Conservation (phyloP, 2,113 vertebrate species). For the Phaethon lepturus region DNA sequence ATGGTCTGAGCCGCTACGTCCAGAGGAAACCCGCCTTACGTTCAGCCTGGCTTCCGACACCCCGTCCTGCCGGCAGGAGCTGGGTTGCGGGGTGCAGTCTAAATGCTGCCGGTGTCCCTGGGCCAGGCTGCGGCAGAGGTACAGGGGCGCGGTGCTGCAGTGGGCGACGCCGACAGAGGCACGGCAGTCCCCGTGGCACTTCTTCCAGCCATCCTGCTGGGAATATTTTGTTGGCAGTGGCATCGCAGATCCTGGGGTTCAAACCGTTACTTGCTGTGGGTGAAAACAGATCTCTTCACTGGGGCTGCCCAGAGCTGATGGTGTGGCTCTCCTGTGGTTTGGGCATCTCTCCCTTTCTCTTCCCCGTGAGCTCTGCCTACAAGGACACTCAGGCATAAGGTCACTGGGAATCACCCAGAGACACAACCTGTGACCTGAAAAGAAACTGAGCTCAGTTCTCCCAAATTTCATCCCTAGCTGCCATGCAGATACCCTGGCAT, state of each 20-base stretch:
- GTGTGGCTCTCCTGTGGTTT: neutral
- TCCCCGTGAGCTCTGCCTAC: neutral
- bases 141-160: rapidly evolving
- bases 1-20: neutral
- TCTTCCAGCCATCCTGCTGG: neutral
- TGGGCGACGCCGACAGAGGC: neutral
- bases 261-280: neutral
- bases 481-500: neutral
- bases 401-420: neutral
- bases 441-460: neutral
- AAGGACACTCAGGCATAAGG: neutral
- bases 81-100: neutral
- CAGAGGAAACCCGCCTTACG: neutral
- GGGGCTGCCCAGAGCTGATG: neutral
- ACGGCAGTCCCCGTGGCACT: neutral
- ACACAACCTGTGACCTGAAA: neutral
- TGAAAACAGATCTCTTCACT: neutral
- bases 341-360: neutral
- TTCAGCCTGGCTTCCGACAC: neutral
- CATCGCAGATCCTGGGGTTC: neutral
- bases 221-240: neutral
- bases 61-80: neutral
- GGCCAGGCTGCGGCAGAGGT: neutral
- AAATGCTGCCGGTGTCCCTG: neutral
- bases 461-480: neutral